Base-by-base conservation (phyloP, 2,888 invertebrate genomes). In the Caenorhabditis becei region DNA sequence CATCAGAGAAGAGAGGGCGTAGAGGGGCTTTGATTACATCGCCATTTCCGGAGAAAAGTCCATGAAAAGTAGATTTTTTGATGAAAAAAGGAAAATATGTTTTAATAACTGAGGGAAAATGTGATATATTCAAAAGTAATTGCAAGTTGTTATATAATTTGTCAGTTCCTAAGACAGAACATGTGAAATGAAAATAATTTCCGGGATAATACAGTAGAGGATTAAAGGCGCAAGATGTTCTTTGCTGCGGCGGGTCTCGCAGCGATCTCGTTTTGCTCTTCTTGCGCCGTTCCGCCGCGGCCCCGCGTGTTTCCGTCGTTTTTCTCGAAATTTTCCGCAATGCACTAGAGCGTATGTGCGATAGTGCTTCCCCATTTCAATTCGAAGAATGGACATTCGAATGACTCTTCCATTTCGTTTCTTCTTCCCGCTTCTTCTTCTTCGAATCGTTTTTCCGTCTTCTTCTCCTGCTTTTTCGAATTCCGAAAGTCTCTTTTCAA, bases 11-110 rank as follows among this genome's bases (percentile, higher is more conserved):
- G 18, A 51, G 53, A 56, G 24, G 16, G 26, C 8, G 26, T 26
- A 35, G 49, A n/a, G 56, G 28, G 53, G 56, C 24, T 47, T 63
- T 72, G 56, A 56, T 49, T 72, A 63, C 16, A 47, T 24, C 69
- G 32, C 11, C n/a, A 32, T 59, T 59, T 49, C 47, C 54, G 32
- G 35, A 35, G 8, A 18, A 56, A 66, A 41, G 23, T 63, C 32
- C 26, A 28, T 26, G 23, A 37, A 18, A 14, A 18, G n/a, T 32
- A 10, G 65, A 32, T 24, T 53, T 63, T 63, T 32, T 26, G 32
- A 51, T 53, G 26, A 16, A 23, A 53, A 14, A 11, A 53, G 32
- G 32, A 24, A 24, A 20, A 20, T 7, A 51, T n/a, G 35, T 41
- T 41, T 41, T 5, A 41, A 41, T 10, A 14, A 41, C 16, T 10